Evolutionary conservation across 2,888 invertebrate species (phyloP).

Genomic region (Archips xylosteana): DNA sequence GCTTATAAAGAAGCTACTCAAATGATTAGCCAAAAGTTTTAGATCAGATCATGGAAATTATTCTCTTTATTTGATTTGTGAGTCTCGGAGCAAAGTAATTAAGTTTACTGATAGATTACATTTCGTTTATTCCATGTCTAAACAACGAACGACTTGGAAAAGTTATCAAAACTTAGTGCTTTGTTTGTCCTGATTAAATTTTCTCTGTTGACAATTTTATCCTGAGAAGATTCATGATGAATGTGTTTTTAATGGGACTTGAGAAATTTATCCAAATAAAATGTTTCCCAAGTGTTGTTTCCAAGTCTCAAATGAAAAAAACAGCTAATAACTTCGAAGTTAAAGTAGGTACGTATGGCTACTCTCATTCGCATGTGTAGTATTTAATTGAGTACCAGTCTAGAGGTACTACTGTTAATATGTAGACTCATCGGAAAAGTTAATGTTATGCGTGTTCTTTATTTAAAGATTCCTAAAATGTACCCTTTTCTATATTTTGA

Average conservation of each 20-base stretch:
- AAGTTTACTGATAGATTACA: conserved; percentile 13
- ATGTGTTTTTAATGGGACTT: conserved; percentile 7
- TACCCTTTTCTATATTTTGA: no score
- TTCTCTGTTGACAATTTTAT: conserved; percentile 24
- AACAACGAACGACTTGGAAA: conserved; percentile 15
- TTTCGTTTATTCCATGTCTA: conserved; percentile 10
- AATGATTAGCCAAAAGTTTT: conserved; percentile 6
- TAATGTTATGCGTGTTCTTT: no score
- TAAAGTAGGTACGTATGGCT: no score
- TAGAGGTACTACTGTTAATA: no score
- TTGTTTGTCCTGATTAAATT: conserved; percentile 13
- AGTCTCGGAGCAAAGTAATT: conserved; percentile 19
- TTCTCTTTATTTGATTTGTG: conserved; percentile 8
- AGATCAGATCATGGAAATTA: conserved; percentile 5
- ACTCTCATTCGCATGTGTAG: no score
- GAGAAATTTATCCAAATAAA: background rate
- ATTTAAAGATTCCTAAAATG: no score
- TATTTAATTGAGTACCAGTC: no score
- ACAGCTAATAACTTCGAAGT: no score
- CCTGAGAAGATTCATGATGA: conserved; percentile 4
- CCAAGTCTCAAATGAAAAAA: background rate
- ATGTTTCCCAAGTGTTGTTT: background rate
- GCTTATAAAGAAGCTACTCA: background rate
- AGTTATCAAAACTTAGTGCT: conserved; percentile 19
- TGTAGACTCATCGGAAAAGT: no score